Conservation (phyloP, 2,888 invertebrate species). For the Cheilosia vernalis region DNA sequence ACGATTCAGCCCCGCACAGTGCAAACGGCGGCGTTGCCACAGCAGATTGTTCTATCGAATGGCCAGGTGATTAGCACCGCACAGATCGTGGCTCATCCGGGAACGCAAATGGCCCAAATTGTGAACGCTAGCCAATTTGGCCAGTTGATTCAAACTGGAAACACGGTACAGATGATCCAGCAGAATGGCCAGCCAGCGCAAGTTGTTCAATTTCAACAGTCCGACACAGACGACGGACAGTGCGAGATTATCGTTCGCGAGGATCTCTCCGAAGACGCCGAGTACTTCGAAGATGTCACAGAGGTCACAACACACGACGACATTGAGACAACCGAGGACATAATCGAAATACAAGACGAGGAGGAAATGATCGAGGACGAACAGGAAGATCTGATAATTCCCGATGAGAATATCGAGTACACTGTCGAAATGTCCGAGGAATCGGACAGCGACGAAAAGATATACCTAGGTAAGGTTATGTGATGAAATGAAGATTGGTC, state of each 20-base stretch:
- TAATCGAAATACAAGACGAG: constrained; percentile 77
- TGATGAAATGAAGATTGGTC: neutral
- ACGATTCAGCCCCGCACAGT: constrained; percentile 75
- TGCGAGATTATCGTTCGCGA: constrained; percentile 81
- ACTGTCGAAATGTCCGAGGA: constrained; percentile 71
- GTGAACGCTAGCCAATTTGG: constrained; percentile 79
- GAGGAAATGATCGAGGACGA: constrained; percentile 77
- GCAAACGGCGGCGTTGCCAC: constrained; percentile 78
- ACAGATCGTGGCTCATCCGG: constrained; percentile 81
- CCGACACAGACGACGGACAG: constrained; percentile 74
- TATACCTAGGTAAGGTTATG: constrained; percentile 57
- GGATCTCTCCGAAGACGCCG: constrained; percentile 79
- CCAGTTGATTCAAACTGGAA: constrained; percentile 80
- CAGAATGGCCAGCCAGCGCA: constrained; percentile 81
- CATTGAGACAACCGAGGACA: constrained; percentile 80
- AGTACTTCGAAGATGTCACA: constrained; percentile 81
- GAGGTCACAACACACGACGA: constrained; percentile 80
- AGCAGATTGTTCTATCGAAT: constrained; percentile 83
- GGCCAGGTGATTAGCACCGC: constrained; percentile 83
- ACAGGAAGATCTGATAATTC: constrained; percentile 57
- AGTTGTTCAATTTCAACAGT: constrained; percentile 77
- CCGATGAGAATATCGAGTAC: constrained; percentile 60
- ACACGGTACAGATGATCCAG: constrained; percentile 82
- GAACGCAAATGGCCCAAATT: constrained; percentile 82
- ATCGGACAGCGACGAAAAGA: constrained; percentile 69